A percentile compares a stretch with the other conserved stretches of the same genome.
These are phyloP conservation scores for Spatula versicolor DNA, from an alignment of 2,797 vertebrate species.

Conservation along the genomic window DNA sequence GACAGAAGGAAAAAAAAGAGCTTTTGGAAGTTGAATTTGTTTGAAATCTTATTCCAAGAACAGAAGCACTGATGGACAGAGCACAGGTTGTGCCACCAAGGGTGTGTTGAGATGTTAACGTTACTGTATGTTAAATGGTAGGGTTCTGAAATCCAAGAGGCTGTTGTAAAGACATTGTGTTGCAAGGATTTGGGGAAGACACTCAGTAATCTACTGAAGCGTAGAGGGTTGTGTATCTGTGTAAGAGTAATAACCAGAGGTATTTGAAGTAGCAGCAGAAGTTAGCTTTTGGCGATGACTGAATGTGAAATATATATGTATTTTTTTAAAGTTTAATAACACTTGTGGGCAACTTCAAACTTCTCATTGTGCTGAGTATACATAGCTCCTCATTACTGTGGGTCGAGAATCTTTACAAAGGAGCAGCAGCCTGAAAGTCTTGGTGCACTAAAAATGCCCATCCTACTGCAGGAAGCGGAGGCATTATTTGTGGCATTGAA, in stretches of 20 bases:
- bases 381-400: background rate
- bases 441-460: accelerated
- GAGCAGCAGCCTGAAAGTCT: background rate
- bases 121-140: background rate
- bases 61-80: background rate
- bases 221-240: background rate
- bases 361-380: background rate
- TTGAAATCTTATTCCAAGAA: background rate
- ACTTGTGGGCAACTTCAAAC: background rate
- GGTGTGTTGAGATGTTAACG: accelerated
- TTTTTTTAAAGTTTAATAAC: background rate
- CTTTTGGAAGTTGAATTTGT: background rate
- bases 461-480: background rate
- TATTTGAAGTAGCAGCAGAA: background rate
- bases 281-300: background rate
- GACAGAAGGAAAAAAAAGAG: background rate
- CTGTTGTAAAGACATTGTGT: background rate
- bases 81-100: accelerated
- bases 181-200: background rate
- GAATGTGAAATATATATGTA: background rate
- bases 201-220: background rate
- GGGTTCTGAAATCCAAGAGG: background rate
- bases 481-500: background rate
- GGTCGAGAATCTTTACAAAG: background rate
- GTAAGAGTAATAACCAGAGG: background rate